Conservation (phyloP, 1,140 invertebrate species). For the Zaprionus taronus region DNA sequence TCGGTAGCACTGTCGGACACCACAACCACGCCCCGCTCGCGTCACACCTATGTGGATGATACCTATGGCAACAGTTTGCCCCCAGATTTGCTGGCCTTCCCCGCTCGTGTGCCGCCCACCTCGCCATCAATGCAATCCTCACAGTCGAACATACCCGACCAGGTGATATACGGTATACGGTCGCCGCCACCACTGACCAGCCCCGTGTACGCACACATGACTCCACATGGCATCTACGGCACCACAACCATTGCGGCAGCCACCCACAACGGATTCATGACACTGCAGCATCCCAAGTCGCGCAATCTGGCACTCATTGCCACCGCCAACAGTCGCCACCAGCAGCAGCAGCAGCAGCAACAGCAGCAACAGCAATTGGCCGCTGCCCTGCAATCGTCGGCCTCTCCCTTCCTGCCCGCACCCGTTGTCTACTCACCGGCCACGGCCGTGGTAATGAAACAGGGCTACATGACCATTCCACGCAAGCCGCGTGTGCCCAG, state of each 20-base stretch:
- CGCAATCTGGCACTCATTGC: conserved; percentile 78
- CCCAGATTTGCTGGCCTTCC: conserved; percentile 92
- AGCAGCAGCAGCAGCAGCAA: conserved; percentile 75
- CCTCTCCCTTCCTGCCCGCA: conserved; percentile 87
- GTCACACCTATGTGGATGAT: conserved; percentile 81
- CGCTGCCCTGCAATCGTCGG: conserved; percentile 83
- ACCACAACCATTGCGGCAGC: conserved; percentile 72
- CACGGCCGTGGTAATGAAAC: conserved; percentile 87
- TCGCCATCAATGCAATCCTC: conserved; percentile 90
- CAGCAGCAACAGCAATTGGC: conserved; percentile 75
- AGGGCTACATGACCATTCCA: conserved; percentile 93
- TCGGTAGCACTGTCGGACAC: conserved; percentile 86
- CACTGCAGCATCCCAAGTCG: conserved; percentile 82
- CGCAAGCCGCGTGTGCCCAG: conserved; percentile 92
- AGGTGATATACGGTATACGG: conserved; percentile 78
- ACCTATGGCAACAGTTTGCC: conserved; percentile 85
- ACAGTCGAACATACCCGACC: conserved; percentile 90
- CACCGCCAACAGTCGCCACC: conserved; percentile 85
- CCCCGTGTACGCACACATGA: conserved; percentile 83
- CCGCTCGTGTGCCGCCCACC: conserved; percentile 86
- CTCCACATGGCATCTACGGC: conserved; percentile 80
- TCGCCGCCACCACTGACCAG: conserved; percentile 79
- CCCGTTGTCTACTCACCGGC: conserved; percentile 85
- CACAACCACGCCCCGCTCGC: conserved; percentile 72
- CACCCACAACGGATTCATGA: conserved; percentile 81